These are phyloP conservation scores for Odontophorus gujanensis DNA, from an alignment of 2,113 vertebrate species.

Conservation along the genomic window DNA sequence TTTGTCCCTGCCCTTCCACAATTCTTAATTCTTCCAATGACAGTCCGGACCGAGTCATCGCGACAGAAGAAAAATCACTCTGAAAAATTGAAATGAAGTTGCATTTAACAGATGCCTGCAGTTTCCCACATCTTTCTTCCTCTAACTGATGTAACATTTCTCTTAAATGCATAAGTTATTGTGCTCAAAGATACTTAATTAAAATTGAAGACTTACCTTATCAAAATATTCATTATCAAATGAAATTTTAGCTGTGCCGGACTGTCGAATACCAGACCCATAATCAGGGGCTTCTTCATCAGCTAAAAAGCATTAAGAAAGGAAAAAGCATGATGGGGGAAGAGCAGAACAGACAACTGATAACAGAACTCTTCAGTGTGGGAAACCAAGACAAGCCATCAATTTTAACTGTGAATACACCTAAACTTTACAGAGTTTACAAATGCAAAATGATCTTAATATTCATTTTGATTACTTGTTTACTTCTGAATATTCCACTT, in stretches of 20 bases:
- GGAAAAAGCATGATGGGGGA: background rate
- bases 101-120: background rate
- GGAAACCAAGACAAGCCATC: background rate
- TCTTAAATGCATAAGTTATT: background rate
- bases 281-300: slow-evolving; percentile 99
- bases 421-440: background rate
- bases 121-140: background rate
- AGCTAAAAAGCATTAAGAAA: slow-evolving; percentile 71
- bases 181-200: background rate
- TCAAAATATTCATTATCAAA: slow-evolving; percentile 97
- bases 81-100: slow-evolving; percentile 58
- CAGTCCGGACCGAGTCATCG: slow-evolving; percentile 90
- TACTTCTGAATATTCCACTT: background rate
- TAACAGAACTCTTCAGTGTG: background rate
- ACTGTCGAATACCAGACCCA: slow-evolving; percentile 96
- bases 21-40: slow-evolving; percentile 96
- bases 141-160: background rate
- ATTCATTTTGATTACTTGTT: background rate
- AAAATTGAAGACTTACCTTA: slow-evolving; percentile 80
- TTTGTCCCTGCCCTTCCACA: slow-evolving; percentile 98
- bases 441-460: background rate
- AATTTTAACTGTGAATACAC: background rate
- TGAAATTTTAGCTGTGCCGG: slow-evolving; percentile 97
- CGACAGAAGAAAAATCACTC: slow-evolving; percentile 86
- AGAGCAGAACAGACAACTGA: background rate